A percentile compares a stretch with the other conserved stretches of the same genome.
Evolutionary conservation across 1,140 invertebrate species (phyloP).

Genomic region (Sogatella furcifera): DNA sequence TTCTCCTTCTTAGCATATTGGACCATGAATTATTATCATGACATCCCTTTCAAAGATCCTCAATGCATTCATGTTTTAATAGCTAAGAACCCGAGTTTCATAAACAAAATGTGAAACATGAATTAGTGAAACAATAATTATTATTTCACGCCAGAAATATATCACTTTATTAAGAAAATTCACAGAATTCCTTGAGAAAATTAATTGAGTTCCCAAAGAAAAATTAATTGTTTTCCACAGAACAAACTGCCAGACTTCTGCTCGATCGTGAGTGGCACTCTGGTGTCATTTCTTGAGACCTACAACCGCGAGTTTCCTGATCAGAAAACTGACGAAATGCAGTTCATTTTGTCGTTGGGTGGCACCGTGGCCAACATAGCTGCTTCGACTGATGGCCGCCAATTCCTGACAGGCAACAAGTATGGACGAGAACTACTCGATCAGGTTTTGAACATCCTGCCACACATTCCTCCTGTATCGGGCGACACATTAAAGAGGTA

Average conservation of each 20-base stretch:
- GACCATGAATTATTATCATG: no score
- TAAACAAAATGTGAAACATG: no score
- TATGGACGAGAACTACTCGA: conserved; percentile 30
- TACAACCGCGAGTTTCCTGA: conserved; percentile 28
- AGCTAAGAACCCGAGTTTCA: no score
- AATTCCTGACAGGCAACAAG: conserved; percentile 30
- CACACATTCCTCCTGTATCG: conserved; percentile 24
- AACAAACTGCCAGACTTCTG: conserved; percentile 32
- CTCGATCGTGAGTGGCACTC: conserved; percentile 30
- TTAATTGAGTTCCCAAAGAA: neutral
- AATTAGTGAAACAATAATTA: no score
- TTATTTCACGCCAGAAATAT: no score
- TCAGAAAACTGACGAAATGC: conserved; percentile 29
- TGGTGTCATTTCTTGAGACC: conserved; percentile 32
- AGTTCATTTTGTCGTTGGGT: conserved; percentile 33
- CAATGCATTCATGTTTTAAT: no score
- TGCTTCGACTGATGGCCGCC: conserved; percentile 29
- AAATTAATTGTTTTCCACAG: conserved; percentile 17
- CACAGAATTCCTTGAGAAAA: no score
- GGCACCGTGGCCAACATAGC: conserved; percentile 35
- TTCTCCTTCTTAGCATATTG: no score
- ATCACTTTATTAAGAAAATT: no score
- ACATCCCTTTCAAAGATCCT: no score
- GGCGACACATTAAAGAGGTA: conserved; percentile 26
- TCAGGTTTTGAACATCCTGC: conserved; percentile 27